A percentile compares a stretch with the other conserved stretches of the same genome.
Conservation (phyloP, 2,888 invertebrate species). For the Thymelicus acteon region DNA sequence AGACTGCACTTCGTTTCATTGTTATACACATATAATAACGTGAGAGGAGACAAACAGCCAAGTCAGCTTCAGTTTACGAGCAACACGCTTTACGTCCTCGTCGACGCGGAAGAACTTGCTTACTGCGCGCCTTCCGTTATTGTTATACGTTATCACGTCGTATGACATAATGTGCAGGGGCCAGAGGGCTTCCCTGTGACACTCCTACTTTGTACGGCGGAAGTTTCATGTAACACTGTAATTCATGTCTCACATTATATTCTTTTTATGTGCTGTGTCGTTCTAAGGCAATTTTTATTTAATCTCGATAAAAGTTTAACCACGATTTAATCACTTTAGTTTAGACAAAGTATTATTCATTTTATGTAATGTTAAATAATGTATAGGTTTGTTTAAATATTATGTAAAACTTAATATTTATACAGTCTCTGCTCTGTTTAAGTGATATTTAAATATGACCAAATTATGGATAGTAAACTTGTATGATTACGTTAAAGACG, state of each 20-base stretch:
- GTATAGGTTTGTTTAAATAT: no score
- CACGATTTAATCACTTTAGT: no score
- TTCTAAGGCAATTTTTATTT: no score
- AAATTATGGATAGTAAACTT: no score
- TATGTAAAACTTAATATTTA: no score
- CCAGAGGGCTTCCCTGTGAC: slow-evolving; percentile 1
- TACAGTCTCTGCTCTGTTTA: no score
- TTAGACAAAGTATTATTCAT: no score
- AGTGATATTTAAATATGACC: no score
- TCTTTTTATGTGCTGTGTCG: not conserved
- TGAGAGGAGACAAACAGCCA: slow-evolving; percentile 1
- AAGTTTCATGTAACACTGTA: not conserved
- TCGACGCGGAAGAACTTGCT: slow-evolving; percentile 33
- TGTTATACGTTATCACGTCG: slow-evolving; percentile 37
- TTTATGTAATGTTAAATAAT: no score
- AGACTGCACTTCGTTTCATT: not conserved
- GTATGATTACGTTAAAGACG: no score
- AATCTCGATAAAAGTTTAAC: no score
- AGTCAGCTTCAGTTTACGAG: slow-evolving; percentile 31
- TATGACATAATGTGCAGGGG: slow-evolving; percentile 25
- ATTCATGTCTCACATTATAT: not conserved
- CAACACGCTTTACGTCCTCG: slow-evolving; percentile 23
- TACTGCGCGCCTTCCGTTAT: slow-evolving; percentile 41
- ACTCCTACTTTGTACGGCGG: slow-evolving; percentile 11
- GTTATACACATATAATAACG: not conserved